Percentiles rank a stretch among this genome's conserved stretches.
These are phyloP conservation scores for Phragmatobia fuliginosa DNA, from an alignment of 2,888 invertebrate genomes.

Conservation along the genomic window DNA sequence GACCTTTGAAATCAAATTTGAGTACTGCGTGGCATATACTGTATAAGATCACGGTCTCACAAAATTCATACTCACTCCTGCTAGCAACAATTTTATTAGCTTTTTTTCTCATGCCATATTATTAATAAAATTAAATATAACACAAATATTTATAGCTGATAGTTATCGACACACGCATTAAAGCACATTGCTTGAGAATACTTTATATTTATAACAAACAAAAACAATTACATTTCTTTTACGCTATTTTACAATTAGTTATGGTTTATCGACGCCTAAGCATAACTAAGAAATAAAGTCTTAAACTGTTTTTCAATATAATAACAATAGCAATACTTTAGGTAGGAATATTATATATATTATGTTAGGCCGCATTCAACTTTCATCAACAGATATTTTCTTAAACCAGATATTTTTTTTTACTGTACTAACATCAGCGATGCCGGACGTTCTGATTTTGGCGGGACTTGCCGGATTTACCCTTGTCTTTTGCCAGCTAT, in stretches of 20 bases:
- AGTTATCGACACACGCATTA: not conserved
- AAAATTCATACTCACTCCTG: too few relatives aligned
- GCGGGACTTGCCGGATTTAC: too few relatives aligned
- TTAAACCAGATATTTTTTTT: not conserved
- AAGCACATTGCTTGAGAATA: not conserved
- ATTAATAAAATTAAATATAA: too few relatives aligned
- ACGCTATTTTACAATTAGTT: not conserved
- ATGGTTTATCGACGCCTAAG: not conserved
- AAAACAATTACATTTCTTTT: not conserved
- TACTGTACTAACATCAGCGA: not conserved
- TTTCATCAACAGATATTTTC: not conserved
- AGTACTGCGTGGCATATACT: too few relatives aligned
- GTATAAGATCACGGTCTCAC: too few relatives aligned
- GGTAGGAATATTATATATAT: not conserved
- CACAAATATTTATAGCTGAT: not conserved
- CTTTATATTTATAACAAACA: not conserved
- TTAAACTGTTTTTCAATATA: not conserved
- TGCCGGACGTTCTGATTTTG: too few relatives aligned
- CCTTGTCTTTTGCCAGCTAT: not conserved
- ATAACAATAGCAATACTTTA: not conserved
- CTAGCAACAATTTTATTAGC: too few relatives aligned
- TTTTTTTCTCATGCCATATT: too few relatives aligned
- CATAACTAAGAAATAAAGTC: not conserved
- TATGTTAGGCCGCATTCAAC: not conserved
- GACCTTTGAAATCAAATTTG: too few relatives aligned